A percentile compares a stretch with the other conserved stretches of the same genome.
Conservation (phyloP, 2,797 vertebrate species). For the Pampus argenteus region DNA sequence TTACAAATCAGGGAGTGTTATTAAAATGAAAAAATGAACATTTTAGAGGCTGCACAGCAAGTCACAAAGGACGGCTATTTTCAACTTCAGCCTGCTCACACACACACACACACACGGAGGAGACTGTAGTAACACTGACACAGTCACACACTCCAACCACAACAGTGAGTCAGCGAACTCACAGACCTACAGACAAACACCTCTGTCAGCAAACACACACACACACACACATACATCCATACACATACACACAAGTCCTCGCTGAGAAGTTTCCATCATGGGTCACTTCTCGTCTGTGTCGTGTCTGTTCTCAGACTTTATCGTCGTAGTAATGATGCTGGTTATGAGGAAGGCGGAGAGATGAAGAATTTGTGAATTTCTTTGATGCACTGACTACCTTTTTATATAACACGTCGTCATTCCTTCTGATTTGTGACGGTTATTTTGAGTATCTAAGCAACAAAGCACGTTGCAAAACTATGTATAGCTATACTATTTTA, state of each 20-base stretch:
- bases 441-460: conserved; percentile 45
- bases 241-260: background rate
- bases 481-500: background rate
- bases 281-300: conserved; percentile 60
- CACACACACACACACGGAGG: conserved; percentile 38
- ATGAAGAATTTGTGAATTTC: too few species aligned
- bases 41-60: background rate
- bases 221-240: background rate
- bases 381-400: conserved; percentile 9
- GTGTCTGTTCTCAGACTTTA: conserved; percentile 39
- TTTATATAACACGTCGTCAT: conserved; percentile 31
- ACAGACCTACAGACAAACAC: conserved; percentile 55
- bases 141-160: conserved; percentile 66
- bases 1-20: background rate
- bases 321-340: conserved; percentile 22
- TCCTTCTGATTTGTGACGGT: conserved; percentile 8
- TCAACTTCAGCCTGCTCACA: conserved; percentile 31
- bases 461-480: conserved; percentile 15
- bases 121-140: conserved; percentile 64
- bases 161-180: conserved; percentile 76
- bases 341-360: conserved; percentile 33
- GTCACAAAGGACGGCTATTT: conserved; percentile 25
- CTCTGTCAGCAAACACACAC: conserved; percentile 68
- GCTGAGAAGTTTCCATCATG: conserved; percentile 61
- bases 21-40: conserved; percentile 18